phyloP scores from a whole-genome alignment of 2,797 vertebrate genomes.

The Myotis planiceps region DNA sequence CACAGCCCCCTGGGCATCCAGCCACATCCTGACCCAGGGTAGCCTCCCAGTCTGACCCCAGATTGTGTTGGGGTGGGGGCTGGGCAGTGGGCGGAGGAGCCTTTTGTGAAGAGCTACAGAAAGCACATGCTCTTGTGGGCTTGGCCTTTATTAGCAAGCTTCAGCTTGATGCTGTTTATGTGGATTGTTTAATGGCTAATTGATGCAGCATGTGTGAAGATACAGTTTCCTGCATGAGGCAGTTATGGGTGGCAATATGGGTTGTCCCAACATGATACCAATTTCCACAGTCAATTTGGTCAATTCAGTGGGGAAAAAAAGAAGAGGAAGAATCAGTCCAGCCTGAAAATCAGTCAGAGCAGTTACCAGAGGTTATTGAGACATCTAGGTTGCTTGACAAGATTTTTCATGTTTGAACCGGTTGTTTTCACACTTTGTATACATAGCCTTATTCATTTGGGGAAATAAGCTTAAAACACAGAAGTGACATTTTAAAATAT shows the following conservation, averaged over 20 bases:
- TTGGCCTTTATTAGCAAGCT: slow-evolving; percentile 41
- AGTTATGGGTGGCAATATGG: slow-evolving; percentile 65
- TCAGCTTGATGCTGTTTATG: background rate
- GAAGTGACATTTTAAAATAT: slow-evolving; percentile 45
- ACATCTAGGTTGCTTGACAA: background rate
- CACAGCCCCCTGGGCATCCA: background rate
- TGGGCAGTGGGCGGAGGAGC: background rate
- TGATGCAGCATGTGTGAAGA: slow-evolving; percentile 42
- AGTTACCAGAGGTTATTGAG: slow-evolving; percentile 32
- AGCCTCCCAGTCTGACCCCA: background rate
- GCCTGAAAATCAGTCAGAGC: slow-evolving; percentile 61
- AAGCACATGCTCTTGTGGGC: background rate
- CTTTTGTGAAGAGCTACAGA: slow-evolving; percentile 32
- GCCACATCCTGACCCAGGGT: background rate
- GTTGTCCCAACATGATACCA: slow-evolving; percentile 69
- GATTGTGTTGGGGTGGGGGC: background rate
- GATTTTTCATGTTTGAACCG: slow-evolving; percentile 47
- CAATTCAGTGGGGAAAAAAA: slow-evolving; percentile 57
- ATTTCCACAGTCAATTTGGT: slow-evolving; percentile 81
- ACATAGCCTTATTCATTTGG: background rate
- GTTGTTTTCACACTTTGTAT: slow-evolving; percentile 26
- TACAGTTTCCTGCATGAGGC: slow-evolving; percentile 56
- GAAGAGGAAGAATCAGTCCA: background rate
- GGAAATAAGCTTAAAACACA: slow-evolving; percentile 8
- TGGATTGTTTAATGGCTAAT: slow-evolving; percentile 66